phyloP scores from a whole-genome alignment of 2,797 vertebrate genomes.

The Thripadectes ignobilis region DNA sequence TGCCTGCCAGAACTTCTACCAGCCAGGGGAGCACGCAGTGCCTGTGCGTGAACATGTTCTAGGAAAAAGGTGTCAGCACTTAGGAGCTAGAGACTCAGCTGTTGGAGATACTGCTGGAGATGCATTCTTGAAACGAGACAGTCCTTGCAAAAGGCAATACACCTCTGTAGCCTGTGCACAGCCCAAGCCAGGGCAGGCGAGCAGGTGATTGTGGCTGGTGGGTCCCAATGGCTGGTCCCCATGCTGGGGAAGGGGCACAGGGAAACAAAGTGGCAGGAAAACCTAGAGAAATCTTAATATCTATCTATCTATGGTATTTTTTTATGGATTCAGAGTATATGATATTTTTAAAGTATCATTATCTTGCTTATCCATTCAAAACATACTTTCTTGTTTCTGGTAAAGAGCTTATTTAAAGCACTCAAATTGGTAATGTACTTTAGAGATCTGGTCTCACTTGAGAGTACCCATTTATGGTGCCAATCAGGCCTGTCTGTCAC shows the following conservation, averaged over 20 bases:
- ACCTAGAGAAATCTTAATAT: background rate
- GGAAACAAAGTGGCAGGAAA: background rate
- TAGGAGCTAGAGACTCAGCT: background rate
- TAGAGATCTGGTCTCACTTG: too few relatives aligned
- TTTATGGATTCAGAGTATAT: background rate
- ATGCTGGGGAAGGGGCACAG: background rate
- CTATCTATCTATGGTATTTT: background rate
- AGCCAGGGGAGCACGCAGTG: background rate
- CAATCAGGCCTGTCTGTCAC: too few relatives aligned
- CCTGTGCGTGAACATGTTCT: background rate
- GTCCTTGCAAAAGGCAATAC: background rate
- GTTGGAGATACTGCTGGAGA: background rate
- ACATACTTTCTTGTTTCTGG: too few relatives aligned
- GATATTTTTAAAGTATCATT: background rate
- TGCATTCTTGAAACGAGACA: background rate
- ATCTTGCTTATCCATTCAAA: background rate
- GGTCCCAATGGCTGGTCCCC: background rate
- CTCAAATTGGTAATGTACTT: too few relatives aligned
- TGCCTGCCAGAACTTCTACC: background rate
- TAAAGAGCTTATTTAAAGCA: too few relatives aligned
- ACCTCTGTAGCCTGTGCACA: background rate
- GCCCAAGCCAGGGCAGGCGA: rapidly evolving
- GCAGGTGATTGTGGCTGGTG: rapidly evolving
- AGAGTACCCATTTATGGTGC: too few relatives aligned
- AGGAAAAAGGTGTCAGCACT: background rate